Conservation (phyloP, 2,113 vertebrate species). For the Pseudorhombus dupliciocellatus region DNA sequence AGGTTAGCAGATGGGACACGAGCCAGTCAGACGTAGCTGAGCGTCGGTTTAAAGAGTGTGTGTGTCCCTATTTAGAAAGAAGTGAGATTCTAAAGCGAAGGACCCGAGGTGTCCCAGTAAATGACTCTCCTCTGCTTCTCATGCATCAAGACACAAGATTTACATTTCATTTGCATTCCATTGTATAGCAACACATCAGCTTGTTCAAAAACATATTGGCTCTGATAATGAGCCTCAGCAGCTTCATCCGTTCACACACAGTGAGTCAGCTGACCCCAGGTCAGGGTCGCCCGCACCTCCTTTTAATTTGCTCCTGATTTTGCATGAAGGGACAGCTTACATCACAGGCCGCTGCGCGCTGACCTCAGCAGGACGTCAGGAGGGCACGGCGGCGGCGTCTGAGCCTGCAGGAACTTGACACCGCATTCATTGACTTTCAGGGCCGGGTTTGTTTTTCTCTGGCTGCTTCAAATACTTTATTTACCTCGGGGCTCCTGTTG, state of each 20-base stretch:
- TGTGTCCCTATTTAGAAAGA: too few relatives aligned
- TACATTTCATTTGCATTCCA: constrained; percentile 39
- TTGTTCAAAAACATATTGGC: not conserved
- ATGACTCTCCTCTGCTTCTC: not conserved
- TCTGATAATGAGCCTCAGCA: not conserved
- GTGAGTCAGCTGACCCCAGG: too few relatives aligned
- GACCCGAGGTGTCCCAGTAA: constrained; percentile 15
- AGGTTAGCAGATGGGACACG: too few relatives aligned
- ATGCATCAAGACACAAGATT: constrained; percentile 3
- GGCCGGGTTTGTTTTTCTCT: not conserved
- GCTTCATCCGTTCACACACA: too few relatives aligned
- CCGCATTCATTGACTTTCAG: constrained; percentile 50
- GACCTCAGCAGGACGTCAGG: constrained; percentile 27
- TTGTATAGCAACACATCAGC: constrained; percentile 1
- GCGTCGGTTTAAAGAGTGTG: too few relatives aligned
- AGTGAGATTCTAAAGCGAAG: constrained; percentile 19
- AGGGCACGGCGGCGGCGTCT: constrained; percentile 13
- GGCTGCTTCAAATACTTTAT: constrained; percentile 6
- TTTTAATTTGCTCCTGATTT: not conserved
- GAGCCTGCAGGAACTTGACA: constrained; percentile 14
- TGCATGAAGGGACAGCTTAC: constrained; percentile 24
- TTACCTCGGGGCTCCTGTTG: constrained; percentile 20
- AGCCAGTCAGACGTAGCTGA: too few relatives aligned
- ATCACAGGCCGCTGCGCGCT: not conserved
- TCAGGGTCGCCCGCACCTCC: too few relatives aligned